phyloP scores from a whole-genome alignment of 1,140 invertebrate genomes.

The Mercenaria mercenaria region DNA sequence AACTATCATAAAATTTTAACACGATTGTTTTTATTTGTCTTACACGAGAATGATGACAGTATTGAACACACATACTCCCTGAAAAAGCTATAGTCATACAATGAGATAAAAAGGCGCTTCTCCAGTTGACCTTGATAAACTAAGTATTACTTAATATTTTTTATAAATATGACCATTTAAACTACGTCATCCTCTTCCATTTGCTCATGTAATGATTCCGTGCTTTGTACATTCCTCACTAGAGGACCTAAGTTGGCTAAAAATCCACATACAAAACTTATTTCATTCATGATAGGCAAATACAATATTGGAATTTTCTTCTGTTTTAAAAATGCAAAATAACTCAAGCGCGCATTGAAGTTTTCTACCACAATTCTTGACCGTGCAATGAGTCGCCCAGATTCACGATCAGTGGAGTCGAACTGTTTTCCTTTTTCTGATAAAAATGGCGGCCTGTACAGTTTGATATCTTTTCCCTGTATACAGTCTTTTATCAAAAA shows the following conservation, averaged over 20 bases:
- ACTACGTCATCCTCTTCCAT: no score
- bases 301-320: not conserved
- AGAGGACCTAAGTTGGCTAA: not conserved
- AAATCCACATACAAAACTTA: slow-evolving; percentile 2
- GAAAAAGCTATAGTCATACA: no score
- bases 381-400: no score
- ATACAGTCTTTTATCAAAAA: not conserved
- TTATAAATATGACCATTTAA: no score
- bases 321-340: not conserved
- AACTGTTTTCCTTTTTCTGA: not conserved
- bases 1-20: no score
- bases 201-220: not conserved
- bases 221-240: not conserved
- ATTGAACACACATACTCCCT: no score
- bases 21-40: no score
- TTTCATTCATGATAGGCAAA: not conserved
- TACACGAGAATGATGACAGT: no score
- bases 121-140: no score
- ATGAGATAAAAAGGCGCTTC: no score
- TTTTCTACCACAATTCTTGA: not conserved
- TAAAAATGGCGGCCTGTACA: not conserved
- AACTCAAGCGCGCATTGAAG: not conserved
- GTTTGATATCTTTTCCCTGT: not conserved
- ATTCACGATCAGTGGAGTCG: no score
- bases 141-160: no score